Evolutionary conservation across 2,113 vertebrate genomes (phyloP).

Genomic region (Mionectes macconnelli): DNA sequence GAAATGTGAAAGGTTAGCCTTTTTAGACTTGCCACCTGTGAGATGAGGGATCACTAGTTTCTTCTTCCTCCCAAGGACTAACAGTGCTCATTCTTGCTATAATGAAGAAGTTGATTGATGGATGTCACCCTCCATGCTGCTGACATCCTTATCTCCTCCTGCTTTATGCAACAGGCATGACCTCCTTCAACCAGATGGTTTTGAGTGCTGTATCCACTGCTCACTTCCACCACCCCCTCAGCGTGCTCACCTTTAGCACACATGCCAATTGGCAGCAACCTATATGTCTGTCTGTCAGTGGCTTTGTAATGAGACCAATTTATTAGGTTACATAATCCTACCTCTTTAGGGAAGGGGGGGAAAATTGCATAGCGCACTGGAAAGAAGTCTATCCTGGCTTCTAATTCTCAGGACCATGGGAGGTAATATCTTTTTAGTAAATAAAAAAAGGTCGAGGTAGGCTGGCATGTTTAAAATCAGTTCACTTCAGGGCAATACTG

Average conservation of each 20-base stretch:
- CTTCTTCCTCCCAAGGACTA: slow-evolving; percentile 45
- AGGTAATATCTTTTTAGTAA: neutral
- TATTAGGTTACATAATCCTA: slow-evolving; percentile 81
- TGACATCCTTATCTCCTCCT: slow-evolving; percentile 70
- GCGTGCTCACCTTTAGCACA: slow-evolving; percentile 53
- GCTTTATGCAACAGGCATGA: slow-evolving; percentile 62
- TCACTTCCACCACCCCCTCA: neutral
- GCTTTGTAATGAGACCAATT: slow-evolving; percentile 81
- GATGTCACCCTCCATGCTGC: slow-evolving; percentile 55
- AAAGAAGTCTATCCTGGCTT: slow-evolving; percentile 42
- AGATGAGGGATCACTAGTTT: slow-evolving; percentile 25
- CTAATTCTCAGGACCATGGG: slow-evolving; percentile 26
- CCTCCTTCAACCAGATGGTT: slow-evolving; percentile 64
- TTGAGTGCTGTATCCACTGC: slow-evolving; percentile 54
- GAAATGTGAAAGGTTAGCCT: slow-evolving; percentile 65
- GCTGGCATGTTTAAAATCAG: neutral
- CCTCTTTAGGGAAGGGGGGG: slow-evolving; percentile 36
- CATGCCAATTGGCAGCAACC: slow-evolving; percentile 69
- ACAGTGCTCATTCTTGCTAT: slow-evolving; percentile 57
- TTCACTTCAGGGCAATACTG: neutral
- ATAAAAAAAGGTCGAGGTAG: neutral
- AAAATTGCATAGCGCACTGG: slow-evolving; percentile 34
- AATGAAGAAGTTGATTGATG: slow-evolving; percentile 78
- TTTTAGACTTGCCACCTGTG: slow-evolving; percentile 66
- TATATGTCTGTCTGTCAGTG: slow-evolving; percentile 84